These are phyloP conservation scores for Epirrhoe tristata DNA, from an alignment of 2,888 invertebrate genomes.

Conservation along the genomic window DNA sequence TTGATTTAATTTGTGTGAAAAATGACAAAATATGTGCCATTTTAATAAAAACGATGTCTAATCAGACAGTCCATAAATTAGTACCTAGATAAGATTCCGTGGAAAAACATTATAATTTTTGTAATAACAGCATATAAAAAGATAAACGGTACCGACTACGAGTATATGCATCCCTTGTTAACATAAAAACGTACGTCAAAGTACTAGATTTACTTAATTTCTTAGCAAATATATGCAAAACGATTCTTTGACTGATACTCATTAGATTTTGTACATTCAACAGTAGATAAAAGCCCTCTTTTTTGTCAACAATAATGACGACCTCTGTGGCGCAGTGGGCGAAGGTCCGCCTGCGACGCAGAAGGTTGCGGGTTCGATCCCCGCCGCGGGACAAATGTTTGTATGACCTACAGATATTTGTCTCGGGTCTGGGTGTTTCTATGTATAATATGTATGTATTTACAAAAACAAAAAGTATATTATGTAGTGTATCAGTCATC, in stretches of 20 bases:
- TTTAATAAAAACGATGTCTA: neutral
- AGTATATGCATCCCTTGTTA: conserved; percentile 42
- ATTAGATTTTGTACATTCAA: conserved; percentile 20
- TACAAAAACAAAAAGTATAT: too few relatives aligned
- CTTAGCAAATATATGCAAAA: conserved; percentile 52
- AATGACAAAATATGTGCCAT: too few relatives aligned
- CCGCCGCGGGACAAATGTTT: too few relatives aligned
- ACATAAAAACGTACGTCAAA: conserved; percentile 44
- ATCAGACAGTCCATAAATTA: neutral
- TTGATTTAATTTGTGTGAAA: too few relatives aligned
- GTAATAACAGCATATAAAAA: conserved; percentile 3
- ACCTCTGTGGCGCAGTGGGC: too few relatives aligned
- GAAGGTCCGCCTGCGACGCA: too few relatives aligned
- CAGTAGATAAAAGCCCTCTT: neutral
- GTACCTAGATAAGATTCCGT: neutral
- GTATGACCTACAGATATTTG: too few relatives aligned
- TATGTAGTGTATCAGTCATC: too few relatives aligned
- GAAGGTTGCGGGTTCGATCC: too few relatives aligned
- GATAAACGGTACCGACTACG: conserved; percentile 28
- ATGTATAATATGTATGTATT: too few relatives aligned
- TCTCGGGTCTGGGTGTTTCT: too few relatives aligned
- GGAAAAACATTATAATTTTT: neutral
- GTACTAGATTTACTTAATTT: conserved; percentile 46
- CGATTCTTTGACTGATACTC: conserved; percentile 39
- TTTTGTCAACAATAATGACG: too few relatives aligned